These are phyloP conservation scores for Eilema sororculum DNA, from an alignment of 2,888 invertebrate genomes.

Conservation along the genomic window DNA sequence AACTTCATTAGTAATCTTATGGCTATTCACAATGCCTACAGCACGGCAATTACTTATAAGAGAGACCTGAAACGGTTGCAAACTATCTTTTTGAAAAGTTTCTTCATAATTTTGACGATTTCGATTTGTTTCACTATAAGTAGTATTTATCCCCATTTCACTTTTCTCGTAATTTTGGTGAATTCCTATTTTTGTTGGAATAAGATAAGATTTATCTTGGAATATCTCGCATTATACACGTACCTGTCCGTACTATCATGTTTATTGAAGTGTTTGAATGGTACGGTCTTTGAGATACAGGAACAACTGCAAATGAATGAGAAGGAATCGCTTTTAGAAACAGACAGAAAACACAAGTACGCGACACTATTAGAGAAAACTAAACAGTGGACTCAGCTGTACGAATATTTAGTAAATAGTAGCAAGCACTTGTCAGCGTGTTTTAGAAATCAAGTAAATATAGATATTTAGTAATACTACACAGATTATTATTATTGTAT, in stretches of 20 bases:
- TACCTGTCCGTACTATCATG: background rate
- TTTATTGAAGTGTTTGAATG: background rate
- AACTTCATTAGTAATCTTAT: background rate
- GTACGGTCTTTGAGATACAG: background rate
- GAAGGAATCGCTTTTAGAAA: background rate
- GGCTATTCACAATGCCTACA: background rate
- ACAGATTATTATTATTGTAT: background rate
- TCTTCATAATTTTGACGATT: background rate
- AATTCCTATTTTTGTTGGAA: background rate
- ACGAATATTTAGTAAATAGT: constrained; percentile 6
- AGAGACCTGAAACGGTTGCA: background rate
- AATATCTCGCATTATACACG: background rate
- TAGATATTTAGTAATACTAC: too few species aligned
- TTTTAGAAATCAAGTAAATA: constrained; percentile 15
- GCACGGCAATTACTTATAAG: background rate
- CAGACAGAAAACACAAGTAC: background rate
- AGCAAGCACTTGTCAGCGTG: constrained; percentile 6
- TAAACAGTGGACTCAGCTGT: background rate
- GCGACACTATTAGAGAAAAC: background rate
- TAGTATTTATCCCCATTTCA: background rate
- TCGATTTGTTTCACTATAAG: background rate
- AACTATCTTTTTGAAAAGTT: background rate
- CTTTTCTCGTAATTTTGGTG: background rate
- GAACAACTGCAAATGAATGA: too few species aligned
- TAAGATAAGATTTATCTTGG: background rate